These are phyloP conservation scores for chimpanzee (Pan troglodytes) DNA, from an alignment of 2,113 vertebrate species.

Conservation along the genomic window DNA sequence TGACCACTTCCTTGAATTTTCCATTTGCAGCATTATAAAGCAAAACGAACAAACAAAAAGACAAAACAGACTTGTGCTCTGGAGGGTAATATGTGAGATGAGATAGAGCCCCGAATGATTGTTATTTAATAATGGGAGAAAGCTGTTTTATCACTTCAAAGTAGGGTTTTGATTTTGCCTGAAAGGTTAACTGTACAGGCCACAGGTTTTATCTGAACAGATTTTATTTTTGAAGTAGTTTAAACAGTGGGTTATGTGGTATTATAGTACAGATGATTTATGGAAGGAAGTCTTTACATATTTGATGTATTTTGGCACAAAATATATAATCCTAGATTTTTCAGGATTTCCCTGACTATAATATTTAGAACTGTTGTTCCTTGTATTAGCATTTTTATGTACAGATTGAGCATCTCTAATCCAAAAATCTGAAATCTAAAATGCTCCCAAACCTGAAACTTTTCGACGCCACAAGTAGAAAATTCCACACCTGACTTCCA, in stretches of 20 bases:
- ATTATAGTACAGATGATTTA: not conserved
- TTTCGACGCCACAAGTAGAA: not conserved
- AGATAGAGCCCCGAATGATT: not conserved
- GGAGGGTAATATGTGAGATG: not conserved
- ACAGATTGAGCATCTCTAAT: not conserved
- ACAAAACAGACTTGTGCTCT: not conserved
- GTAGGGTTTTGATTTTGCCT: slow-evolving; percentile 14
- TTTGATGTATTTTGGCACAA: not conserved
- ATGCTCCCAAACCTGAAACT: not conserved
- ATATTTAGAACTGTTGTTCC: not conserved
- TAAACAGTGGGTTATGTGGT: not conserved
- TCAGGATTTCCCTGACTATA: not conserved
- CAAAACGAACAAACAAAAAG: not conserved
- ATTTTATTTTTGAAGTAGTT: slow-evolving; percentile 30
- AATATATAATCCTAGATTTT: not conserved
- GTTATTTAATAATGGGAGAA: not conserved
- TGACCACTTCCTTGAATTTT: not conserved
- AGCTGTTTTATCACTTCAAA: not conserved
- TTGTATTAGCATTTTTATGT: not conserved
- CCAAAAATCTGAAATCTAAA: not conserved
- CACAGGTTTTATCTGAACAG: not conserved
- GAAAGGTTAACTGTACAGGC: not conserved
- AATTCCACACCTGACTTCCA: not conserved
- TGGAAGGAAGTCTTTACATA: not conserved
- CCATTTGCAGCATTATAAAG: not conserved